phyloP scores from a whole-genome alignment of 2,113 vertebrate genomes.

The Ameiurus melas region DNA sequence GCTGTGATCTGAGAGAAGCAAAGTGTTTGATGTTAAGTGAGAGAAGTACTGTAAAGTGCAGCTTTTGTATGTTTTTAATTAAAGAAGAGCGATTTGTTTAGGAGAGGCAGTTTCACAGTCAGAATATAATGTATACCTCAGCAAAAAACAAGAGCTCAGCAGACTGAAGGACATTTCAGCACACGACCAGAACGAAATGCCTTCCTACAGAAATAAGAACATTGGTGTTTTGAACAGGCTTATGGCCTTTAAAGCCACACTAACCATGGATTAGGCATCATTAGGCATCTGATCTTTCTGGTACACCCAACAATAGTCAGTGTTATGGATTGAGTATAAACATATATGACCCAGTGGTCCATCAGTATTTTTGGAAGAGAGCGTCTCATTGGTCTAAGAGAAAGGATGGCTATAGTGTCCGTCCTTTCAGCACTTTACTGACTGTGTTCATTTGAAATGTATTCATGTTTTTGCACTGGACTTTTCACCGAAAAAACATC shows the following conservation, averaged over 20 bases:
- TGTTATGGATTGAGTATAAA: conserved; percentile 21
- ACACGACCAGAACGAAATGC: background rate
- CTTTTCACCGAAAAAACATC: conserved; percentile 73
- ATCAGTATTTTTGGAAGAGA: conserved; percentile 48
- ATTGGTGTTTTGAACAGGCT: background rate
- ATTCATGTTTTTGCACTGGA: conserved; percentile 80
- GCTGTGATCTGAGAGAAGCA: conserved; percentile 57
- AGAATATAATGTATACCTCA: conserved; percentile 64
- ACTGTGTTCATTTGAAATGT: conserved; percentile 78
- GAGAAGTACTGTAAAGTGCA: conserved; percentile 15
- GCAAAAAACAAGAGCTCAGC: conserved; percentile 32
- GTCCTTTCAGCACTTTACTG: conserved; percentile 87
- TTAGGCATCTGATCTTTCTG: background rate
- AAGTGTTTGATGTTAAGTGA: conserved; percentile 37
- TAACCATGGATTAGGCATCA: background rate
- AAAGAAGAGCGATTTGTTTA: conserved; percentile 49
- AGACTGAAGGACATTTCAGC: conserved; percentile 50
- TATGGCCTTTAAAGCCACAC: background rate
- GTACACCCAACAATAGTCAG: conserved; percentile 1
- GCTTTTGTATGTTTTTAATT: conserved; percentile 36
- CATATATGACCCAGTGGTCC: background rate
- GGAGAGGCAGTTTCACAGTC: conserved; percentile 46
- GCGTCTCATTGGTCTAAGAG: conserved; percentile 25
- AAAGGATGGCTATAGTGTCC: conserved; percentile 47
- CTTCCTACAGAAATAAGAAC: background rate